Percentiles rank a stretch among this genome's conserved stretches.
Conservation (phyloP, 2,113 vertebrate species). For the Tyrannus savana region DNA sequence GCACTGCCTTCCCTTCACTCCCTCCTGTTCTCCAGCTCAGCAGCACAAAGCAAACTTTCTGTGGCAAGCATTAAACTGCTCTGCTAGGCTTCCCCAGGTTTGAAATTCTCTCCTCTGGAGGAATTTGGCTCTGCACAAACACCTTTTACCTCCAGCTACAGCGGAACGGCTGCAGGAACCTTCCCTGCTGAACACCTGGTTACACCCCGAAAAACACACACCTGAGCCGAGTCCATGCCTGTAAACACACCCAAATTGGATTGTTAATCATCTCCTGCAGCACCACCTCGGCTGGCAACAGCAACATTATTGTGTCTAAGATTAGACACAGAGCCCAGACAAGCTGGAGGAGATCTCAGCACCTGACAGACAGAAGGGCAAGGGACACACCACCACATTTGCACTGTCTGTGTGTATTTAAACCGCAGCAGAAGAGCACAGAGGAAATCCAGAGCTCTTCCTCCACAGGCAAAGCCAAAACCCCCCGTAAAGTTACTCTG, state of each 20-base stretch:
- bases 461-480: background rate
- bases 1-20: background rate
- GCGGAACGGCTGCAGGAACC: background rate
- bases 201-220: background rate
- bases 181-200: background rate
- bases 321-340: background rate
- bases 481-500: too few relatives aligned
- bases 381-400: background rate
- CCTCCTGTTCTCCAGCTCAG: background rate
- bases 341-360: background rate
- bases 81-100: background rate
- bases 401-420: background rate
- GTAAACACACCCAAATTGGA: background rate
- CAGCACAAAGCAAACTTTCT: background rate
- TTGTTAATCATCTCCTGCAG: background rate
- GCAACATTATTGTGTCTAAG: background rate
- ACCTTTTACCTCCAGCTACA: background rate
- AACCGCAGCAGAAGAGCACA: background rate
- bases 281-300: background rate
- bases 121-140: background rate
- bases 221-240: background rate
- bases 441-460: background rate
- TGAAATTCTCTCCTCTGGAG: background rate
- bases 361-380: background rate
- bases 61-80: fast-evolving